Evolutionary conservation across 2,113 vertebrate species (phyloP).

Genomic region (Aleadryas rufinucha): DNA sequence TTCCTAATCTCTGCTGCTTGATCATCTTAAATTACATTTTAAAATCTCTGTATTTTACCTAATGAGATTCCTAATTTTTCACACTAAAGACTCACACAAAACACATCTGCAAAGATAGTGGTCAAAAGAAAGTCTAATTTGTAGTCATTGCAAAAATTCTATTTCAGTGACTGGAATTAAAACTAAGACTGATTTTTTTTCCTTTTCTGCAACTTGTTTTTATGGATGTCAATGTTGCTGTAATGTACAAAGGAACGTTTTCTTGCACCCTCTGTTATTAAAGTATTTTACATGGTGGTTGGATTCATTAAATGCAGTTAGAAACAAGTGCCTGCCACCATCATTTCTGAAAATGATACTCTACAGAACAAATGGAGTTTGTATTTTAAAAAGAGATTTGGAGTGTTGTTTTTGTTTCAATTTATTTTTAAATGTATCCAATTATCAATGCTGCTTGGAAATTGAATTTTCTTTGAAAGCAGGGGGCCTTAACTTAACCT

Average conservation of each 20-base stretch:
- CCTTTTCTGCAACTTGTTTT: neutral
- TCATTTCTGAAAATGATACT: slow-evolving; percentile 11
- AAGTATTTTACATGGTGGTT: slow-evolving; percentile 9
- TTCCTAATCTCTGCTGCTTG: slow-evolving; percentile 18
- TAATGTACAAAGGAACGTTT: slow-evolving; percentile 6
- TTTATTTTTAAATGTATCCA: slow-evolving; percentile 22
- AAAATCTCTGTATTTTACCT: neutral
- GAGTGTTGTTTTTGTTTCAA: slow-evolving; percentile 28
- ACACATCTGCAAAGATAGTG: neutral
- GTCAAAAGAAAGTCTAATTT: neutral
- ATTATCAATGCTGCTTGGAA: slow-evolving; percentile 47
- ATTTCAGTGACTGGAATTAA: neutral
- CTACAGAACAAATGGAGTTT: neutral
- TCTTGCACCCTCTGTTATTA: slow-evolving; percentile 7
- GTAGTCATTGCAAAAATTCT: neutral
- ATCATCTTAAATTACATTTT: neutral
- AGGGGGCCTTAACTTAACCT: slow-evolving; percentile 59
- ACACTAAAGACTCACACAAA: neutral
- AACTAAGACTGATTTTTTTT: neutral
- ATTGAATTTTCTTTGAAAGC: slow-evolving; percentile 42
- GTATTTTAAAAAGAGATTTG: neutral
- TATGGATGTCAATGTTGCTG: neutral
- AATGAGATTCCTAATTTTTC: neutral
- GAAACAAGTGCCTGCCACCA: slow-evolving; percentile 34
- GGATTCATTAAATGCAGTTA: slow-evolving; percentile 1